Evolutionary conservation across 2,113 vertebrate species (phyloP).

Genomic region (Ptilonorhynchus violaceus): DNA sequence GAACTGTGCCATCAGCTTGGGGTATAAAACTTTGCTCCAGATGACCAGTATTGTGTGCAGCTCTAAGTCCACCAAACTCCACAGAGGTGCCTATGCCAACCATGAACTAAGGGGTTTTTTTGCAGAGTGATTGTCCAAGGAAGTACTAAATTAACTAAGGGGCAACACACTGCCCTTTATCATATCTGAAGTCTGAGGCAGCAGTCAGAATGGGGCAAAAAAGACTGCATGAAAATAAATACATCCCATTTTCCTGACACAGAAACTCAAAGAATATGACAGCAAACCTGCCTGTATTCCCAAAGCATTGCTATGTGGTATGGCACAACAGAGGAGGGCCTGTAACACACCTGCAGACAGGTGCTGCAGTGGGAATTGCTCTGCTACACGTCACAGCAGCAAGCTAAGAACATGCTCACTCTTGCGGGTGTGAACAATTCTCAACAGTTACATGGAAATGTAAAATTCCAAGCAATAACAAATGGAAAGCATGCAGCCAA

Average conservation of each 20-base stretch:
- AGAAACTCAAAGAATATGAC: background rate
- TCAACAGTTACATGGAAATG: background rate
- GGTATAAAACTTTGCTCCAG: background rate
- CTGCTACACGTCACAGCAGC: background rate
- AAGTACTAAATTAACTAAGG: background rate
- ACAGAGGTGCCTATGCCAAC: background rate
- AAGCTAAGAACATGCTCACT: conserved; percentile 35
- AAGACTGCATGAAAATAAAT: background rate
- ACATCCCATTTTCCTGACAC: background rate
- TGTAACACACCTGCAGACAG: background rate
- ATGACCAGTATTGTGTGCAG: background rate
- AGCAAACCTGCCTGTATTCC: background rate
- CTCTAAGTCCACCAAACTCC: background rate
- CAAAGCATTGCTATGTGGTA: background rate
- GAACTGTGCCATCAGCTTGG: background rate
- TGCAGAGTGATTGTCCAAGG: background rate
- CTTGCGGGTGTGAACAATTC: background rate
- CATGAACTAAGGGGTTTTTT: background rate
- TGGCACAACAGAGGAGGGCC: background rate
- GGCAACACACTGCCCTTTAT: background rate
- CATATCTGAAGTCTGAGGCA: background rate
- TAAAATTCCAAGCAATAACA: conserved; percentile 1
- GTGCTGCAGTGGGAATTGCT: background rate
- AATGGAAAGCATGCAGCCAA: conserved; percentile 50
- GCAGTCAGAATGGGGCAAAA: background rate